Conservation (phyloP, 2,113 vertebrate species). For the Anguilla rostrata region DNA sequence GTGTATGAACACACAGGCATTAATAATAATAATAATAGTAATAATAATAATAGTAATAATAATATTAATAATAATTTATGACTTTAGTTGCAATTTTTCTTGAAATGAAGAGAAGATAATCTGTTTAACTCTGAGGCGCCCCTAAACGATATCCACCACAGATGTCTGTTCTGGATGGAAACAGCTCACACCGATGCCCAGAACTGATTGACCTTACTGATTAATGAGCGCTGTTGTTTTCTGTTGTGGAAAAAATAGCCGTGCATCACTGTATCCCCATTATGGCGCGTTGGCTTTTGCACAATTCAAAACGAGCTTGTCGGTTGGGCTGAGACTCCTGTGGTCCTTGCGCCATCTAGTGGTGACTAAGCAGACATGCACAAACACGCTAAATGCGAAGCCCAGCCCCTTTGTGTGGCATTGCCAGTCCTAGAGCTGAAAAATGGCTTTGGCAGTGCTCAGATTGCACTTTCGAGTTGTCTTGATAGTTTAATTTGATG, state of each 20-base stretch:
- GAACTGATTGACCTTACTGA: background rate
- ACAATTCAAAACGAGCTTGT: background rate
- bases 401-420: background rate
- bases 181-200: background rate
- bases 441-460: background rate
- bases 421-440: background rate
- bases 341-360: conserved; percentile 12
- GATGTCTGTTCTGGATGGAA: background rate
- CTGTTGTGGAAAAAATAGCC: background rate
- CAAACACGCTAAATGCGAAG: background rate
- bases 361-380: background rate
- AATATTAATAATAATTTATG: too few relatives aligned
- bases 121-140: too few relatives aligned
- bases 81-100: background rate
- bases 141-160: background rate
- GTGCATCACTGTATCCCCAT: background rate
- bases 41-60: background rate
- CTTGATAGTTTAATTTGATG: too few relatives aligned
- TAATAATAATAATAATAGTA: background rate
- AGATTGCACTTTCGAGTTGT: background rate
- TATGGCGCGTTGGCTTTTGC: background rate
- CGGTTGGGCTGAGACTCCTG: background rate
- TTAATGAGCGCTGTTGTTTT: background rate
- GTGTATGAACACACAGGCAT: background rate
- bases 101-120: background rate